Evolutionary conservation across 2,113 vertebrate genomes (phyloP), one percentile per base, ranked within the genome.

Genomic region (Narcine bancroftii): DNA sequence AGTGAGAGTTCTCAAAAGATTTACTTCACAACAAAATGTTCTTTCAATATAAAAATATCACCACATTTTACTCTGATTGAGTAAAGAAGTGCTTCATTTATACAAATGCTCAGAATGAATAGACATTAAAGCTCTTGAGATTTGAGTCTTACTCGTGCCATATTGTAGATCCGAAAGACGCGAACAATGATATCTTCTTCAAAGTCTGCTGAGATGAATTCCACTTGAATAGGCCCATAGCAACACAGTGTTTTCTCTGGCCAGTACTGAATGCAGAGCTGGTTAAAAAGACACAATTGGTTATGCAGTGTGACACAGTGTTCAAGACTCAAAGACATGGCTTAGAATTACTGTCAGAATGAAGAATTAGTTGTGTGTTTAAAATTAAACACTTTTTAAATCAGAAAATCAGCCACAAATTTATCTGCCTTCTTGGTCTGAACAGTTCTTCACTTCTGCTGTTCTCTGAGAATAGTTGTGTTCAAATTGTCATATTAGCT

Each of bases 261-360:
- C 98, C 98, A 99, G 95, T 99, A 99, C 95, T 99, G 98, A 97
- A 98, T 98, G 94, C 98, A 99, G 81, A 99, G 96, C 98, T 99
- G 92, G 13, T 56, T 15, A 93, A 69, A 17, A 77, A n/a, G 81
- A 87, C n/a, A 60, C 60, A 83, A 45, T 89, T 15, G 73, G 7
- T 93, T 85, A 92, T 53, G 53, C 45, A 29, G 24, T 11, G 77
- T 60, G 63, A 29, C n/a, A 21, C 63, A 10, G 50, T 39, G 6
- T 3, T 4, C 29, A 33, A 47, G 39, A 9, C 24, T 47, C 47
- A 72, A 92, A 50, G 63, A 6, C 53, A 24, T 36, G 33, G 81
- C 56, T 87, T 36, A 87, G 15, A 36, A 53, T 87, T 53, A 87
- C 53, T 60, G 53, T 63, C 81, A 87, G n/a, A 39, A 87, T 87